These are phyloP conservation scores for Oenanthe melanoleuca DNA, from an alignment of 2,113 vertebrate species.

Conservation along the genomic window DNA sequence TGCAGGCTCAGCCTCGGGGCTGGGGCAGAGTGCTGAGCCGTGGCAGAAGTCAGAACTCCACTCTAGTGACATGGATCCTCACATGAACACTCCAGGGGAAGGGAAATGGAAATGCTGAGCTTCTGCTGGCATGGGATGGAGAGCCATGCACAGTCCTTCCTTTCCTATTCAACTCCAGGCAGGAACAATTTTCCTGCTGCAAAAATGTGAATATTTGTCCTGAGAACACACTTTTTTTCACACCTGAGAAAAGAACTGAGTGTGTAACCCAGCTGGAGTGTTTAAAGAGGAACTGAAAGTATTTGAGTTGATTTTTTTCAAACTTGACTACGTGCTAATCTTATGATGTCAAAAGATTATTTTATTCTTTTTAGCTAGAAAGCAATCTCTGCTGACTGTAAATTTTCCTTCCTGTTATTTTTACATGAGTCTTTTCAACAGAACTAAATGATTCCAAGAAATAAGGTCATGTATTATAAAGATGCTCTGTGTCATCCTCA, in stretches of 20 bases:
- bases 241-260: fast-evolving
- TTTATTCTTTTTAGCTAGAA: background rate
- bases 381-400: background rate
- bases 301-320: background rate
- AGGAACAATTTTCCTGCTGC: background rate
- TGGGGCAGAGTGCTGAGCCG: background rate
- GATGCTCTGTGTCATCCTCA: background rate
- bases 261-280: background rate
- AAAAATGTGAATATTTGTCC: background rate
- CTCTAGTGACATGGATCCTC: background rate
- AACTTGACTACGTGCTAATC: background rate
- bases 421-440: background rate
- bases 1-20: fast-evolving
- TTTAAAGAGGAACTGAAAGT: background rate
- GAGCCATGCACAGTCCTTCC: background rate
- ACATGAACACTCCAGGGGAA: background rate
- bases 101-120: background rate
- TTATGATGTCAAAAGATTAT: background rate
- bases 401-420: background rate
- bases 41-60: background rate
- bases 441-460: background rate
- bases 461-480: background rate
- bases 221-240: background rate
- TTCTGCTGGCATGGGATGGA: background rate
- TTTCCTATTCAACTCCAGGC: background rate